Conservation (phyloP, 2,113 vertebrate species). For the Prunella himalayana region DNA sequence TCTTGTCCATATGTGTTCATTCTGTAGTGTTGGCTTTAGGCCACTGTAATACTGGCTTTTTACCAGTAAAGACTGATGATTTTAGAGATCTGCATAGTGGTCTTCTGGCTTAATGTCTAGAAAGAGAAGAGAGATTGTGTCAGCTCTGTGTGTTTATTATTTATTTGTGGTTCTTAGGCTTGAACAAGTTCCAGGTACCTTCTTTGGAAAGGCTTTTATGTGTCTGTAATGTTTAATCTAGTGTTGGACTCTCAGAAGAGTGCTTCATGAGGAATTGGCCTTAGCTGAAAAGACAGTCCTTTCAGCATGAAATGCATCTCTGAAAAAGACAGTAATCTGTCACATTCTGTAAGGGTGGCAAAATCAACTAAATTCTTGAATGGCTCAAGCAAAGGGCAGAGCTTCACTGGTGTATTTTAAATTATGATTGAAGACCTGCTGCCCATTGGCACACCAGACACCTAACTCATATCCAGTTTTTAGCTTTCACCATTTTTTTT, state of each 20-base stretch:
- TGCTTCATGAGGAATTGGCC: not conserved
- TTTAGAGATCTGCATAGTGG: not conserved
- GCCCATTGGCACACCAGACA: not conserved
- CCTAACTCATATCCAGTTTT: not conserved
- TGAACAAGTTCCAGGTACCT: not conserved
- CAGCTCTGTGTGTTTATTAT: not conserved
- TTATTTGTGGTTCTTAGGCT: not conserved
- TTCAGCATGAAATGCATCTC: not conserved
- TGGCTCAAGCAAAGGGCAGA: rapidly evolving
- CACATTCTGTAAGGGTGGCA: not conserved
- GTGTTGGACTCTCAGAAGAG: not conserved
- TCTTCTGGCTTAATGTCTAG: not conserved
- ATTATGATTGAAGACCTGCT: not conserved
- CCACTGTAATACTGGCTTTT: not conserved
- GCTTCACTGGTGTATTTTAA: not conserved
- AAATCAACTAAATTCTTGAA: not conserved
- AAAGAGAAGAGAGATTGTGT: not conserved
- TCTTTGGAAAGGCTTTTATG: not conserved
- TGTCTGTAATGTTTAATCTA: not conserved
- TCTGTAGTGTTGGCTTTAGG: not conserved
- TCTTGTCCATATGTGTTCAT: not conserved
- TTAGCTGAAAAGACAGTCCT: not conserved
- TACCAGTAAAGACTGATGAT: not conserved
- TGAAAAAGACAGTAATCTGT: not conserved
- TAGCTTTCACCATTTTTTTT: not conserved